These are phyloP conservation scores for Archaeoteleia sp. DNA, from an alignment of 2,888 invertebrate species.

Conservation along the genomic window DNA sequence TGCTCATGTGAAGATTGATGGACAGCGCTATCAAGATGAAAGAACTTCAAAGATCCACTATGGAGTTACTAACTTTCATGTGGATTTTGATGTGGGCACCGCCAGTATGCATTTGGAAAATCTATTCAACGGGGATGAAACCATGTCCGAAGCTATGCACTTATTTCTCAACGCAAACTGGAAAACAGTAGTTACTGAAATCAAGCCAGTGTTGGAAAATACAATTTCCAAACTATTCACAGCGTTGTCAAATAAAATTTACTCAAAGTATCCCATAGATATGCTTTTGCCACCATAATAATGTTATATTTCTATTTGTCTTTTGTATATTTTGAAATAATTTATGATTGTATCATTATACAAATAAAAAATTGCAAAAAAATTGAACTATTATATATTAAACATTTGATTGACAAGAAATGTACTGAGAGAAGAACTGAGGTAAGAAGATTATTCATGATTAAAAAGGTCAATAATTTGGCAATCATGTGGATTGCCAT, in stretches of 20 bases:
- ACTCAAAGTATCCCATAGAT: conserved; percentile 78
- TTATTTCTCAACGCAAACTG: conserved; percentile 87
- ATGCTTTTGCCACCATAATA: conserved; percentile 75
- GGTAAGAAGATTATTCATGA: too few relatives aligned
- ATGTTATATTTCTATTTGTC: neutral
- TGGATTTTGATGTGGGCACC: conserved; percentile 81
- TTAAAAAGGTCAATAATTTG: too few relatives aligned
- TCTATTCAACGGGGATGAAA: conserved; percentile 82
- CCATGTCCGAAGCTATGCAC: conserved; percentile 82
- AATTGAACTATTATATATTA: too few relatives aligned
- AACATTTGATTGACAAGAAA: too few relatives aligned
- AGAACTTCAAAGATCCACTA: conserved; percentile 74
- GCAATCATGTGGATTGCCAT: too few relatives aligned
- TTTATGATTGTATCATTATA: too few relatives aligned
- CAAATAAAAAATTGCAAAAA: too few relatives aligned
- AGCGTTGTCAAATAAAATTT: conserved; percentile 79
- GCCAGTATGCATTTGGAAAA: conserved; percentile 82
- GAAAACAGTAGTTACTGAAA: conserved; percentile 82
- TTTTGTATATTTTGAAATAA: neutral
- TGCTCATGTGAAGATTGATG: conserved; percentile 78
- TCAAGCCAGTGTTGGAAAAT: conserved; percentile 83
- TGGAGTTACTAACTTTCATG: conserved; percentile 79
- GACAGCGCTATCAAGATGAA: conserved; percentile 76
- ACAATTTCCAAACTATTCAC: conserved; percentile 78
- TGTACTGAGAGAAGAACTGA: too few relatives aligned